Conservation (phyloP, 2,797 vertebrate genomes). For the Chanos chanos region DNA sequence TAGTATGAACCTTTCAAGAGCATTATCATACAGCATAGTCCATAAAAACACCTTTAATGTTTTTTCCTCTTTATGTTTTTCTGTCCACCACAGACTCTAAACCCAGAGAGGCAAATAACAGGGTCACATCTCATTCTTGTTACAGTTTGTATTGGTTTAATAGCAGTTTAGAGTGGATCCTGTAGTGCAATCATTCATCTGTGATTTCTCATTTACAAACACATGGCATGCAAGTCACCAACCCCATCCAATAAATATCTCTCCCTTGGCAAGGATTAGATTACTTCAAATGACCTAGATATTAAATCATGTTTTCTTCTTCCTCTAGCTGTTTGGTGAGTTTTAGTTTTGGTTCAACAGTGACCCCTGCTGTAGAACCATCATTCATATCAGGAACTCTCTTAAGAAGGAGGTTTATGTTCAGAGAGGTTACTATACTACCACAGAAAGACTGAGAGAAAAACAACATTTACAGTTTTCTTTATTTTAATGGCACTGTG, state of each 20-base stretch:
- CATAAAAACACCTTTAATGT: background rate
- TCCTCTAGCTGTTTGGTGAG: constrained; percentile 50
- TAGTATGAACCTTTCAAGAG: too few species aligned
- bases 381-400: background rate
- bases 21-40: too few species aligned
- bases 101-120: too few species aligned
- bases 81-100: constrained; percentile 4
- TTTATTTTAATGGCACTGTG: too few species aligned
- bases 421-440: background rate
- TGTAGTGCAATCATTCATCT: constrained; percentile 57
- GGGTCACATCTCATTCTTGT: background rate
- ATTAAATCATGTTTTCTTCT: constrained; percentile 62
- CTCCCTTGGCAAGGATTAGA: constrained; percentile 63
- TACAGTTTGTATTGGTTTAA: too few species aligned
- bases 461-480: too few species aligned
- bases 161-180: too few species aligned
- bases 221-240: constrained; percentile 43
- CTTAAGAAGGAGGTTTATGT: background rate
- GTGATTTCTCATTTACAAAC: constrained; percentile 44
- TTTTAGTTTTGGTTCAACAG: constrained; percentile 59
- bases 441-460: background rate
- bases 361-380: constrained; percentile 65
- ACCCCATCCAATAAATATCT: constrained; percentile 63
- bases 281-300: constrained; percentile 68
- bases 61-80: background rate